Evolutionary conservation across 23 tunicate genomes (phyloP), one percentile per base, ranked within the genome.

Genomic region (Aplidium turbinatum): DNA sequence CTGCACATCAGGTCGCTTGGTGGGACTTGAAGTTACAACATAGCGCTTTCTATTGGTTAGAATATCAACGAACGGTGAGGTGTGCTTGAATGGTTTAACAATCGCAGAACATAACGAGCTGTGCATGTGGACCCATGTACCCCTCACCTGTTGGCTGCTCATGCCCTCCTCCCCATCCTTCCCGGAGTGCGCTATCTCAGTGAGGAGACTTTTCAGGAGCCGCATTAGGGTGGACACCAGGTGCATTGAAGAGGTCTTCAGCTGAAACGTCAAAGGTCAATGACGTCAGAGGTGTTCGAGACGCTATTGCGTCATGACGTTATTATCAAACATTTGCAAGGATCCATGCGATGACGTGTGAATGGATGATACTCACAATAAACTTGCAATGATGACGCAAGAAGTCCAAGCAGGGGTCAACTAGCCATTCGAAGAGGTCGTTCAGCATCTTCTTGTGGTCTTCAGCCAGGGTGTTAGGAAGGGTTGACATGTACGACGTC

Each of bases 401-500:
- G 72, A 86, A 93, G 29, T 85, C 89, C 28, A 93, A 66, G 35
- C 93, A 74, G 24, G 98, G 98, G 51, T 85, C 88, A 45, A 93
- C 47, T 53, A 93, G 70, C 98, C 98, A 86, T 33, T 93, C 93
- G 39, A 86, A 93, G 76, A 93, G 11, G 35, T 85, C 93, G 1
- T 64, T 60, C 57, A 93, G 29, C 98, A 93, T 85, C 65, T 86
- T 57, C 46, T 38, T 84, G 79, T 92, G 92, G 35, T 85, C 92
- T 1, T 73, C 92, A 3, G 55, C 87, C 33, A 92, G 60, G 13
- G 83, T 68, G 20, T 68, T 76, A 2, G 98, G 98, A 4, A 92
- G 55, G 5, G 98, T 92, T 52, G 64, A 72, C 87, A 92, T 92
- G 97, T 90, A 90, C 16, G 97, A 90, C 20, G 46, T 56, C 96